Conservation (phyloP, 2,113 vertebrate species). For the Nibea albiflora region DNA sequence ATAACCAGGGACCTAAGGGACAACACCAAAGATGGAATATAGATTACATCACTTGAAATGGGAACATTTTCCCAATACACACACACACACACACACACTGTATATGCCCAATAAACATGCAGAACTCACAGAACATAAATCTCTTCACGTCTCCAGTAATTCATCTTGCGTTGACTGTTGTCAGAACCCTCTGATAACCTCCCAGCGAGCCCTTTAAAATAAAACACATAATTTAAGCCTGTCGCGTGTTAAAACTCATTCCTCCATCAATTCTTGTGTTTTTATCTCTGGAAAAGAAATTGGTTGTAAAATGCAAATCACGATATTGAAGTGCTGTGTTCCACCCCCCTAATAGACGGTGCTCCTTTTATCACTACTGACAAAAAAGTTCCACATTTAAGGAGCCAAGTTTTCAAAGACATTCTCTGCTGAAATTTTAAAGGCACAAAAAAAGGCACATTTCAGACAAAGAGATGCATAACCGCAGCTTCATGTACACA, state of each 20-base stretch:
- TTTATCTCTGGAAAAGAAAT: conserved; percentile 10
- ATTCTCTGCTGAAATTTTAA: background rate
- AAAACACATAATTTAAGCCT: background rate
- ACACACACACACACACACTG: background rate
- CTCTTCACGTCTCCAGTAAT: background rate
- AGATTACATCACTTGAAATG: conserved; percentile 34
- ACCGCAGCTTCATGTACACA: background rate
- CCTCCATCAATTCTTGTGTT: background rate
- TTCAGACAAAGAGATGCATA: background rate
- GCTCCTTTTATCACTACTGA: conserved; percentile 27
- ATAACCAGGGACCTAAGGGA: conserved; percentile 23
- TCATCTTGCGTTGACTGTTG: background rate
- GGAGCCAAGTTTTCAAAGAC: conserved; percentile 9
- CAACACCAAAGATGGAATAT: conserved; percentile 29
- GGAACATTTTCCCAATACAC: background rate
- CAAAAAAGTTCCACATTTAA: conserved; percentile 35
- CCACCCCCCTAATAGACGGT: conserved; percentile 17
- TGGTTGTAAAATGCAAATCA: conserved; percentile 29
- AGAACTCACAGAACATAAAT: background rate
- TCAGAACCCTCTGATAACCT: conserved; percentile 6
- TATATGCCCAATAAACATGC: background rate
- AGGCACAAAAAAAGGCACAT: conserved; percentile 9
- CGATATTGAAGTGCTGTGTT: background rate
- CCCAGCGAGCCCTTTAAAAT: background rate
- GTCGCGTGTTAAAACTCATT: conserved; percentile 1